Base-by-base conservation (phyloP, 2,888 invertebrate species). In the Tenthredo amoena region DNA sequence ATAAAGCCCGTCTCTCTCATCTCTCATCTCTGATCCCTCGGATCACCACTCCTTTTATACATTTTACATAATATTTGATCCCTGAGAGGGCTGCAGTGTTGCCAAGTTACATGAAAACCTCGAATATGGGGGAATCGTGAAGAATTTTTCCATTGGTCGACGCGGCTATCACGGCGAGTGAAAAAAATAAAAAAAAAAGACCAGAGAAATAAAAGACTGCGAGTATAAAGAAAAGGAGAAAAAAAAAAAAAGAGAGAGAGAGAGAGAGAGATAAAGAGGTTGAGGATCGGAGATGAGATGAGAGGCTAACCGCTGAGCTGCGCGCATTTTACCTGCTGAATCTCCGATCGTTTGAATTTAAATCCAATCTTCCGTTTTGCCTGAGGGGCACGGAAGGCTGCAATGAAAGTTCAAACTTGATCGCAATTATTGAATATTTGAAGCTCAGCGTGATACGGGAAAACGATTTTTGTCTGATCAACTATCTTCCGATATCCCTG, bases 81-180 rank as follows among this genome's bases (percentile, higher is more conserved):
- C 40, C 18, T 18, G 4, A 3, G 76, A 15, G 15, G 50, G 6
- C 40, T 21, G 26, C 18, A 2, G n/a, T 12, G 12, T 12, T 26
- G 9, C 10, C 15, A 12, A 31, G 62, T n/a, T 26, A 50, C 47
- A 50, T 62, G 81, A 62, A 81, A 15, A 62, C 6, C 58, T 26
- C 21, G 10, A 37, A 62, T 26, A 62, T 26, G 21, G 58, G 62
- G 37, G 15, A 7, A 18, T n/a, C n/a, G n/a, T 58, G 79, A 58
- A 37, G n/a, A 79, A 79, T 79, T 79, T 79, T 79, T 58, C 37
- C 37, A 79, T 58, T 37, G 47, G 37, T 37, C n/a, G 31, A 26
- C 21, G 10, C 40, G 10, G n/a, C 74, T 15, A 34, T n/a, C 9
- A n/a, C 71, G 26, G 37, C 10, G 15, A 71, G 18, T 7, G 34